These are phyloP conservation scores for Yponomeuta plumbellus DNA, from an alignment of 2,888 invertebrate genomes.

Conservation along the genomic window DNA sequence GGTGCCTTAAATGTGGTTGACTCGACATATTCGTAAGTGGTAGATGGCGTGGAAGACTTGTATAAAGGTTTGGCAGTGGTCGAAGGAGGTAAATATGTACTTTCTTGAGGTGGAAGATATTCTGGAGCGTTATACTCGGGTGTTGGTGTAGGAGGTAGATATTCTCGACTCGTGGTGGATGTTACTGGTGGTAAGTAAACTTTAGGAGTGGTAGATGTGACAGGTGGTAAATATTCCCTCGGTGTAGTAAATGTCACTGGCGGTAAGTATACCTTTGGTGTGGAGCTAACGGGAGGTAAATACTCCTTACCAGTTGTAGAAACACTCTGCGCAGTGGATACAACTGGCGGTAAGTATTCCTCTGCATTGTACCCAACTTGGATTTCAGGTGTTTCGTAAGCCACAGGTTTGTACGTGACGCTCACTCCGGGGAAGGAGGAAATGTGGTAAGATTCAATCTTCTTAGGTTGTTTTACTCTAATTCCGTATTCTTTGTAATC, in stretches of 20 bases:
- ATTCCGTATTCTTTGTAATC: slow-evolving; percentile 38
- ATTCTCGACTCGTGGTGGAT: slow-evolving; percentile 27
- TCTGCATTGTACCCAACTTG: slow-evolving; percentile 58
- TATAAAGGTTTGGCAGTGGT: slow-evolving; percentile 33
- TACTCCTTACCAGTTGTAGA: not conserved
- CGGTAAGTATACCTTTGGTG: slow-evolving; percentile 37
- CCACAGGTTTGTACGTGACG: slow-evolving; percentile 36
- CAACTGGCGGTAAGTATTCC: slow-evolving; percentile 56
- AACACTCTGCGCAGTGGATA: slow-evolving; percentile 32
- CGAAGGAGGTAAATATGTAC: slow-evolving; percentile 37
- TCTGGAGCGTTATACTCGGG: slow-evolving; percentile 41
- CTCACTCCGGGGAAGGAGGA: slow-evolving; percentile 46
- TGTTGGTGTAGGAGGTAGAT: slow-evolving; percentile 28
- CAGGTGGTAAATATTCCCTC: slow-evolving; percentile 18
- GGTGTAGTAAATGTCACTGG: slow-evolving; percentile 42
- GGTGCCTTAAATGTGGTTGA: slow-evolving; percentile 42
- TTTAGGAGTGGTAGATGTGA: not conserved
- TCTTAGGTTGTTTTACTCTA: slow-evolving; percentile 38
- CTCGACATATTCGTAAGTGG: slow-evolving; percentile 41
- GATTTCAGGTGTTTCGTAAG: slow-evolving; percentile 57
- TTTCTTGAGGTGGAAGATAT: slow-evolving; percentile 32
- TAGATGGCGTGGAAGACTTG: slow-evolving; percentile 27
- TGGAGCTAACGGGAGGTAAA: slow-evolving; percentile 40
- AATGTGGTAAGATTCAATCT: slow-evolving; percentile 49
- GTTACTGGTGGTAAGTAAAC: slow-evolving; percentile 20